A percentile compares a stretch with the other conserved stretches of the same genome.
Conservation (phyloP, 1,140 invertebrate genomes). For the Bombus confusus region DNA sequence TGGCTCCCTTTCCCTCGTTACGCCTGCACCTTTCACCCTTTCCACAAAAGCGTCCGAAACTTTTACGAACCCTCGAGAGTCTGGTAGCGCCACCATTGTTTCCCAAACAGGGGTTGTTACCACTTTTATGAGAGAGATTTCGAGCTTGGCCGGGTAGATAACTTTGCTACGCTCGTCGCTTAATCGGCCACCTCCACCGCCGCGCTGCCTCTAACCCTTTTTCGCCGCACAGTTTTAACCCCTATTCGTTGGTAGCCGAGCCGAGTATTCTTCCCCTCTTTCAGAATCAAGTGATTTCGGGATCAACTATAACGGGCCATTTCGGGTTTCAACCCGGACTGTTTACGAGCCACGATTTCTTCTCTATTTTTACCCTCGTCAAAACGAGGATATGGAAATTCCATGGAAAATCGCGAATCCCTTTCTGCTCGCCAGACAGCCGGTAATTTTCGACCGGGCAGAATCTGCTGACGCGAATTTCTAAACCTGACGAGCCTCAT, state of each 20-base stretch:
- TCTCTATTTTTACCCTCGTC: background rate
- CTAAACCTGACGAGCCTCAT: conserved; percentile 4
- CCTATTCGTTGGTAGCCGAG: conserved; percentile 11
- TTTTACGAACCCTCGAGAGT: conserved; percentile 57
- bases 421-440: background rate
- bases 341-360: conserved; percentile 30
- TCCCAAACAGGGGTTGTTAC: conserved; percentile 76
- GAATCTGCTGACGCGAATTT: background rate
- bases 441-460: background rate
- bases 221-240: conserved; percentile 27
- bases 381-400: conserved; percentile 7
- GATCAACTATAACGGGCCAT: conserved; percentile 24
- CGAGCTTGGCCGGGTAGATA: conserved; percentile 74
- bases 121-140: conserved; percentile 78
- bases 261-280: background rate
- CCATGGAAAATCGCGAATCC: background rate
- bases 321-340: conserved; percentile 5
- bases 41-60: conserved; percentile 48
- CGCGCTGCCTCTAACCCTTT: conserved; percentile 46
- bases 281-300: conserved; percentile 57
- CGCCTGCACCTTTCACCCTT: conserved; percentile 8
- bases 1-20: conserved; percentile 2
- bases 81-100: conserved; percentile 72
- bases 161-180: conserved; percentile 67
- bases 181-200: conserved; percentile 47